Base-by-base conservation (phyloP, 2,113 vertebrate species). In the Leiothrix lutea region DNA sequence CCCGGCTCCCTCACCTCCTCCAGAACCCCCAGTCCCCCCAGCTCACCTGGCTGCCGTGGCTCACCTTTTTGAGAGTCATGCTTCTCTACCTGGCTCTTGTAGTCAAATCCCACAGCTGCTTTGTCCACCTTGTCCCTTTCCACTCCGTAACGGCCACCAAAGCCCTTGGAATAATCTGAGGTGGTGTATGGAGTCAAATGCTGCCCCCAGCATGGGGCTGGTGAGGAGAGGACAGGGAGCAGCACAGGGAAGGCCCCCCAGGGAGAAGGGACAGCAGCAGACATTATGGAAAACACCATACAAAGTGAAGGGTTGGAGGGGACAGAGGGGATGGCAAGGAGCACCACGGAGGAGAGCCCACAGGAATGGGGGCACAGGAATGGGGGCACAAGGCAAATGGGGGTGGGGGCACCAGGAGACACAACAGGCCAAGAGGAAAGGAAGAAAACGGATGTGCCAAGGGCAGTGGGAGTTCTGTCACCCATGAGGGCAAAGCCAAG, bases 1-100 rank as follows among this genome's bases (percentile, higher is more conserved):
- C 28, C 3, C 47, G 25, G 9, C 33, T 42, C 25, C 47, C 15
- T 3, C 12, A 50, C 9, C 75, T 97, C 84, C 12, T 8, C 42
- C 21, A n/a, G 51, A 35, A 6, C 8, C 12, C 8, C 16, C 58
- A 48, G n/a, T 31, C 5, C 54, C 20, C 9, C 54, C 54, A n/a
- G n/a, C 28, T 70, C 65, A 54, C 40, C 35, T 28, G 25, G 35
- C 31, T 47, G 47, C 56, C 0, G 0, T 8, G 57, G 47, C 94
- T 97, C 93, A 98, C 99, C 99, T 98, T 94, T 98, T 94, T 99
- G 99, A 8, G 99, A 99, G 83, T 99, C 96, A 1, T 99, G 99
- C 87, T 99, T 99, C 96, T 99, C 98, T 1, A 97, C 97, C 90
- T 98, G 97, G 95, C 98, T 98, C 94, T 98, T 99, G 92, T 99